Base-by-base conservation (phyloP, 2,113 vertebrate species). In the Alouatta palliata region DNA sequence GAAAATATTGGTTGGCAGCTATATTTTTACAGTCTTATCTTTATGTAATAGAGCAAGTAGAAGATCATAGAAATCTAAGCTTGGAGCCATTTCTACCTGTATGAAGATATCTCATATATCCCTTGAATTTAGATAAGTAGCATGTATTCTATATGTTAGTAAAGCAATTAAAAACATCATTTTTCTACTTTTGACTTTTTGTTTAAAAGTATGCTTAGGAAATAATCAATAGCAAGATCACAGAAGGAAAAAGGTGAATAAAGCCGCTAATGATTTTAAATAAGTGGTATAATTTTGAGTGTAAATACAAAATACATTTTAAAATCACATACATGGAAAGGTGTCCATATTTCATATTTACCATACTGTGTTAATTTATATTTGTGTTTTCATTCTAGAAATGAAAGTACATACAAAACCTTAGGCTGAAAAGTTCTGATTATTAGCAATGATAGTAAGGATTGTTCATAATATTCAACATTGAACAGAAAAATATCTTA, bases 391-490 rank as follows among this genome's bases (percentile, higher is more conserved):
- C 20, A 92, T 85, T 89, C 25, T 90, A 90, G 49, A 71, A 94
- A 81, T 6, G 37, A 64, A 89, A 82, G 30, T 40, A 70, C 11
- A 77, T 71, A 43, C 23, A 66, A 35, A 93, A 40, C 35, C 25
- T 85, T 40, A 21, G 85, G 70, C 32, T 61, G 10, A 92, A n/a
- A 75, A 47, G 47, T 90, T 81, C 40, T 92, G 23, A 85, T 80
- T 88, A 68, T 90, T 64, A 83, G 40, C 90, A 93, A 96, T 93
- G 93, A 97, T 73, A 80, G 94, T 96, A 94, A 54, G 37, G 66
- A 52, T 25, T 95, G 94, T 96, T 95, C 82, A 70, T 97, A 97
- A 95, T 92, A 71, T n/a, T 95, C 96, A 86, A 79, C 56, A 95
- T 32, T 96, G 54, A 47, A 64, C 76, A 94, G 70, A 49, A 25